Conservation (phyloP, 1,140 invertebrate genomes). For the Leptinotarsa lineolata region DNA sequence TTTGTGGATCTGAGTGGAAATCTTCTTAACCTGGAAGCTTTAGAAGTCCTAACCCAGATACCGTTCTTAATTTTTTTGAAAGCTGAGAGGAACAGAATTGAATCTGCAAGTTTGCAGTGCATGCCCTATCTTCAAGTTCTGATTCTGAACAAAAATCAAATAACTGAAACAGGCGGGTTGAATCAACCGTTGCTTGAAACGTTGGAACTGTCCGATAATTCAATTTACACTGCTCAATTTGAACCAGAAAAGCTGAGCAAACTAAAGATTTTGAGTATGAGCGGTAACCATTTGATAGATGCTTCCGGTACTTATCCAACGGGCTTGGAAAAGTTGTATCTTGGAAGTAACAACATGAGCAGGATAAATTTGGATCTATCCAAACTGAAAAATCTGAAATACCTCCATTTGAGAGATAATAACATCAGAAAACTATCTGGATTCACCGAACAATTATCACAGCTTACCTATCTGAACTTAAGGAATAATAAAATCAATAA, state of each 20-base stretch:
- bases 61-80: slow-evolving; percentile 60
- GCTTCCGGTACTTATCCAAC: slow-evolving; percentile 55
- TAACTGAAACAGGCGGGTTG: slow-evolving; percentile 57
- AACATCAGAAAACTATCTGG: slow-evolving; percentile 59
- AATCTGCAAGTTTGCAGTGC: slow-evolving; percentile 56
- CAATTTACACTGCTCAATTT: slow-evolving; percentile 48
- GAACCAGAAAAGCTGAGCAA: slow-evolving; percentile 37
- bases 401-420: slow-evolving; percentile 60
- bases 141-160: slow-evolving; percentile 59
- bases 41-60: slow-evolving; percentile 58
- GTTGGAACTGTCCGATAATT: slow-evolving; percentile 60
- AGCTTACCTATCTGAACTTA: slow-evolving; percentile 61
- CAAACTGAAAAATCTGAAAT: slow-evolving; percentile 57
- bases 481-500: slow-evolving; percentile 59
- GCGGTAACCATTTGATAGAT: slow-evolving; percentile 59
- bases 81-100: slow-evolving; percentile 58
- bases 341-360: slow-evolving; percentile 41
- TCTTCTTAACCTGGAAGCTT: slow-evolving; percentile 54
- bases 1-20: slow-evolving; percentile 62
- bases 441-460: slow-evolving; percentile 54
- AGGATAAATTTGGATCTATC: slow-evolving; percentile 47
- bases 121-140: slow-evolving; percentile 62
- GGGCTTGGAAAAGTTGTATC: slow-evolving; percentile 55
- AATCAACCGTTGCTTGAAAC: slow-evolving; percentile 60
- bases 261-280: slow-evolving; percentile 56